Conservation (phyloP, 2,113 vertebrate genomes). For the Pachypanchax playfairii region DNA sequence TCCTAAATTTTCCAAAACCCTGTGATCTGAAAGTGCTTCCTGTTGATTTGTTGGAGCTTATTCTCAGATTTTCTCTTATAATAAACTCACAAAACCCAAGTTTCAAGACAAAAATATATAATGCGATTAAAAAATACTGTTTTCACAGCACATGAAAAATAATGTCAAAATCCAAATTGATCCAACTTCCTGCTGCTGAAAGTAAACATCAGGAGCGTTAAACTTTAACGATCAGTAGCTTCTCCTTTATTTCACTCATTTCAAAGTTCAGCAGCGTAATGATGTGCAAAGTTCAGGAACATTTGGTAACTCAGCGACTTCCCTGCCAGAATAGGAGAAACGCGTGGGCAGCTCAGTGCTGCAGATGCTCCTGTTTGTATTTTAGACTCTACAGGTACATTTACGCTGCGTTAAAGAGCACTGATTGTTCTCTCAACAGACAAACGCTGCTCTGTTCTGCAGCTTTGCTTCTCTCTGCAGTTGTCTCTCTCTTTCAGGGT, state of each 20-base stretch:
- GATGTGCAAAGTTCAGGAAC: slow-evolving; percentile 22
- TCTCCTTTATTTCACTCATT: slow-evolving; percentile 9
- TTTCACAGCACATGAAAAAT: no score
- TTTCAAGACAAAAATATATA: neutral
- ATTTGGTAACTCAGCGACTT: slow-evolving; percentile 10
- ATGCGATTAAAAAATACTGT: no score
- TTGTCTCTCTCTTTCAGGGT: neutral
- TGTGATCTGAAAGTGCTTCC: slow-evolving; percentile 51
- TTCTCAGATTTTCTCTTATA: slow-evolving; percentile 29
- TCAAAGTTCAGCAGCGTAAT: slow-evolving; percentile 44
- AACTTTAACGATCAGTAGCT: slow-evolving; percentile 39
- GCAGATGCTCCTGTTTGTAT: slow-evolving; percentile 1
- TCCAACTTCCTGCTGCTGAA: neutral
- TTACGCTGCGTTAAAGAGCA: neutral
- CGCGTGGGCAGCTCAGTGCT: slow-evolving; percentile 1
- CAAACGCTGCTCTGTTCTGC: slow-evolving; percentile 16
- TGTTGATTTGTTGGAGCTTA: slow-evolving; percentile 40
- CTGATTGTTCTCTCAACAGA: slow-evolving; percentile 13
- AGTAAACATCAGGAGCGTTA: slow-evolving; percentile 27
- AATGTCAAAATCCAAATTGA: neutral
- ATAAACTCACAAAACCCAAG: neutral
- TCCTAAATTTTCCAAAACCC: slow-evolving; percentile 35
- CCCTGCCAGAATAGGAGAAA: neutral
- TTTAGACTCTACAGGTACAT: slow-evolving; percentile 33
- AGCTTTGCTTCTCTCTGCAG: neutral